Percentiles rank a stretch among this genome's conserved stretches.
These are phyloP conservation scores for Vanessa atalanta DNA, from an alignment of 1,140 invertebrate genomes.

Conservation along the genomic window DNA sequence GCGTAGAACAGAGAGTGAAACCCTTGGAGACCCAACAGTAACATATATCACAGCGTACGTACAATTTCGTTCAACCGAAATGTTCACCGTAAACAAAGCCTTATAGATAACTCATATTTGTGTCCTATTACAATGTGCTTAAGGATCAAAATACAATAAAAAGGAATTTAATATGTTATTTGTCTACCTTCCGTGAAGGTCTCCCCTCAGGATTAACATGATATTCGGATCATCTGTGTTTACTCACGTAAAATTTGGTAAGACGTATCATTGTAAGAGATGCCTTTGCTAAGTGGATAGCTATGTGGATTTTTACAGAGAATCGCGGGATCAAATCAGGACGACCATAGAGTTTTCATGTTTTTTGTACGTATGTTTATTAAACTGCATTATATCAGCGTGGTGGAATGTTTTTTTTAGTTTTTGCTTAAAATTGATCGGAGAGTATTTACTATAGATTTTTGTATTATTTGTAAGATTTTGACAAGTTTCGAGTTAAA, in stretches of 20 bases:
- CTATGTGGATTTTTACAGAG: no score
- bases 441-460: no score
- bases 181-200: slow-evolving; percentile 5
- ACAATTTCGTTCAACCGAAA: slow-evolving; percentile 5
- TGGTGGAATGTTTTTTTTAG: no score
- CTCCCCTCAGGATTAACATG: slow-evolving; percentile 5
- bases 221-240: slow-evolving; percentile 5
- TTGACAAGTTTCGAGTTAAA: no score
- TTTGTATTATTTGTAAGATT: no score
- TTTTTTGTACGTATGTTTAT: no score
- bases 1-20: background rate
- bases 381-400: no score
- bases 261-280: background rate
- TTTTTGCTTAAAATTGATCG: no score
- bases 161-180: background rate
- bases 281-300: no score
- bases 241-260: background rate
- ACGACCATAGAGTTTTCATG: no score
- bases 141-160: background rate
- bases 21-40: background rate
- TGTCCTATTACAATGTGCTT: background rate
- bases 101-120: background rate
- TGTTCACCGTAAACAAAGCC: background rate
- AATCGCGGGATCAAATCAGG: no score
- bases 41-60: slow-evolving; percentile 7